A percentile compares a stretch with the other conserved stretches of the same genome.
phyloP scores from a whole-genome alignment of 1,140 invertebrate genomes.

The Tribolium castaneum region DNA sequence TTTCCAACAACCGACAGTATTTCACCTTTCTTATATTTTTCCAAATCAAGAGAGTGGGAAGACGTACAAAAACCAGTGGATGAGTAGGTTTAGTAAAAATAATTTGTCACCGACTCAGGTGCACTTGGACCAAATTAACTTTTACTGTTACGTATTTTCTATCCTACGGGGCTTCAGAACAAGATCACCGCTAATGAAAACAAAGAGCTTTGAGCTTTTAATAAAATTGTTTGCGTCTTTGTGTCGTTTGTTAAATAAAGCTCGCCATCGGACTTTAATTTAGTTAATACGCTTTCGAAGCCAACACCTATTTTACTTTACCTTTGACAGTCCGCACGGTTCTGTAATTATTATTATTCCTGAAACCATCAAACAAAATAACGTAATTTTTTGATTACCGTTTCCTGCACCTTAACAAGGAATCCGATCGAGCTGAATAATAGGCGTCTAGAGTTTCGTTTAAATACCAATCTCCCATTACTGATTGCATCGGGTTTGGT shows the following conservation, averaged over 20 bases:
- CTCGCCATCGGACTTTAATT: neutral
- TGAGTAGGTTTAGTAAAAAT: conserved; percentile 1
- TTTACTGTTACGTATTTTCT: conserved; percentile 18
- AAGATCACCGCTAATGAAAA: conserved; percentile 36
- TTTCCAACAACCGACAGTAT: neutral
- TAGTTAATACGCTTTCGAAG: neutral
- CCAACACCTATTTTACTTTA: neutral
- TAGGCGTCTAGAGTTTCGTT: neutral
- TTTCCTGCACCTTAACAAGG: neutral
- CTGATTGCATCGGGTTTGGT: neutral
- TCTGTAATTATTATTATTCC: neutral
- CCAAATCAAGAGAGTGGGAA: neutral
- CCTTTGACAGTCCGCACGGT: neutral
- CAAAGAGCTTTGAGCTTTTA: conserved; percentile 26
- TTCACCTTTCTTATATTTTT: neutral
- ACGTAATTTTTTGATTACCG: no score
- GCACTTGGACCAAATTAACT: conserved; percentile 38
- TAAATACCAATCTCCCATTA: neutral
- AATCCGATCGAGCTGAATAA: neutral
- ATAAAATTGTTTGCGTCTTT: conserved; percentile 38
- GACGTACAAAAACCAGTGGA: neutral
- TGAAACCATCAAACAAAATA: no score
- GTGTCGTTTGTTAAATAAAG: conserved; percentile 11
- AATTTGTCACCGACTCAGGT: conserved; percentile 28
- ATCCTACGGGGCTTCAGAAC: neutral